Evolutionary conservation across 2,797 vertebrate species (phyloP).

Genomic region (Pseudomugil gertrudae): DNA sequence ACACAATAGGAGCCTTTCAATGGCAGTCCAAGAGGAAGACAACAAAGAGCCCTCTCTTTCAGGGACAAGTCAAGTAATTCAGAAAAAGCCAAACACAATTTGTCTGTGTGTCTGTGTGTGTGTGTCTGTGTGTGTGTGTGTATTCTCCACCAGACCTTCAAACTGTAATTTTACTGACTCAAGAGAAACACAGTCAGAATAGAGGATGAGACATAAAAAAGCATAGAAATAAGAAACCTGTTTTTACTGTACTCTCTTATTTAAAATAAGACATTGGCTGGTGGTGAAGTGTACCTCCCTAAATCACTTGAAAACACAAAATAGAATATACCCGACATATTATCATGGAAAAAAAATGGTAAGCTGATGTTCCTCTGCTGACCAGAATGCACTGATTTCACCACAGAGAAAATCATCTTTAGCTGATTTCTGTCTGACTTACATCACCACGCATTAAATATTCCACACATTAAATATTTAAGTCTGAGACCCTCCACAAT

Average conservation of each 20-base stretch:
- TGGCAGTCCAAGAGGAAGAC: slow-evolving; percentile 70
- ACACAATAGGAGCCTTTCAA: slow-evolving; percentile 81
- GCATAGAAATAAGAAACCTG: slow-evolving; percentile 41
- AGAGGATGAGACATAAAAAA: slow-evolving; percentile 36
- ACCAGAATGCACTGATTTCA: background rate
- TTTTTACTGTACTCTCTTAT: slow-evolving; percentile 31
- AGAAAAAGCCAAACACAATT: slow-evolving; percentile 74
- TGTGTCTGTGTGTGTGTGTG: slow-evolving; percentile 39
- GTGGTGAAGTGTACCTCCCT: slow-evolving; percentile 18
- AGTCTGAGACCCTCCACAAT: background rate
- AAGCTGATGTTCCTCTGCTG: background rate
- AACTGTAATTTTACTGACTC: slow-evolving; percentile 53
- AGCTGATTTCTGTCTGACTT: slow-evolving; percentile 4
- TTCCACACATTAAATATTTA: no score
- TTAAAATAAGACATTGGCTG: slow-evolving; percentile 38
- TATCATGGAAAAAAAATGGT: slow-evolving; percentile 12
- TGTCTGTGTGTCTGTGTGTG: slow-evolving; percentile 44
- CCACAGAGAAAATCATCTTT: background rate
- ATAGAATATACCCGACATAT: background rate
- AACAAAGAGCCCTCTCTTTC: slow-evolving; percentile 79
- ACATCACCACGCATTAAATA: background rate
- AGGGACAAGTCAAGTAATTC: slow-evolving; percentile 75
- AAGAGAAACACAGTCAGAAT: slow-evolving; percentile 33
- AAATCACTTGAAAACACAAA: slow-evolving; percentile 20
- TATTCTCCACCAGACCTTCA: slow-evolving; percentile 47